Evolutionary conservation across 2,113 vertebrate species (phyloP).

Genomic region (Dromaius novaehollandiae): DNA sequence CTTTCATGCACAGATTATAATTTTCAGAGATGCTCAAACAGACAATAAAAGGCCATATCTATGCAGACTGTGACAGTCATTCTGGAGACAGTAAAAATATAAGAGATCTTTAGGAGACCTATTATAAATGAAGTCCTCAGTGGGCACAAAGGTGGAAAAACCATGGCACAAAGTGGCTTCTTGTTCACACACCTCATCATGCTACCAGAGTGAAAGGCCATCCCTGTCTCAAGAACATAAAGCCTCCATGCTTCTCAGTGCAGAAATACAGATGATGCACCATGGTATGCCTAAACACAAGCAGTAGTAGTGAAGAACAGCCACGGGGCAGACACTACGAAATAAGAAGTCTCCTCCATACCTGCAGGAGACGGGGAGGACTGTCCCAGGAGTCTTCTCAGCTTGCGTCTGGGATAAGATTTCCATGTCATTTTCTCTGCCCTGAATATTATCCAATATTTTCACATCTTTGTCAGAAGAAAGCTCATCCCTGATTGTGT

Average conservation of each 20-base stretch:
- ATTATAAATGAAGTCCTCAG: background rate
- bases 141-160: background rate
- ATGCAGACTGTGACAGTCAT: background rate
- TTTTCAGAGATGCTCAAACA: background rate
- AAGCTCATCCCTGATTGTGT: slow-evolving; percentile 68
- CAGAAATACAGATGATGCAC: background rate
- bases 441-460: slow-evolving; percentile 34
- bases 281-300: background rate
- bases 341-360: background rate
- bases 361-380: slow-evolving; percentile 74
- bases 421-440: slow-evolving; percentile 6
- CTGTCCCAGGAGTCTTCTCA: slow-evolving; percentile 39
- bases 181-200: background rate
- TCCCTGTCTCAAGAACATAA: background rate
- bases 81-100: background rate
- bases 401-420: background rate
- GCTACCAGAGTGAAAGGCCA: background rate
- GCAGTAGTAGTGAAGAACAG: background rate
- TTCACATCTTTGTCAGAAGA: slow-evolving; percentile 57
- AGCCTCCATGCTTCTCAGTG: background rate
- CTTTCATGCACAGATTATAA: background rate
- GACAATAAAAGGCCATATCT: background rate
- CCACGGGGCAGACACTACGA: background rate
- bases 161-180: background rate
- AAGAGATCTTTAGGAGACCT: background rate